phyloP scores from a whole-genome alignment of 2,888 invertebrate species.

The Pseudococcus longispinus region DNA sequence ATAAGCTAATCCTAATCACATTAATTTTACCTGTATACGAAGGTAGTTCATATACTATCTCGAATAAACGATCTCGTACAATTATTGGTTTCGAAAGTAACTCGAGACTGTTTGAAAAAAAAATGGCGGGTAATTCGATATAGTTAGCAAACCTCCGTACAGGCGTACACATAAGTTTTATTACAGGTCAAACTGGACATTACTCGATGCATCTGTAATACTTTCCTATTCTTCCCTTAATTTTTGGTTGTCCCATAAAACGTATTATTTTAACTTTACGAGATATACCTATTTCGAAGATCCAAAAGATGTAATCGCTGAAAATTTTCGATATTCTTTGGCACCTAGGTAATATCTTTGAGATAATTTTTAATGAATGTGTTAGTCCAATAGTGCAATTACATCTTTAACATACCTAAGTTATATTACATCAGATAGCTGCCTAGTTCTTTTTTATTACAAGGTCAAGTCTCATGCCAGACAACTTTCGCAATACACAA shows the following conservation, averaged over 20 bases:
- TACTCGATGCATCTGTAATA: not conserved
- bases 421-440: not conserved
- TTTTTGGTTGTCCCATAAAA: not conserved
- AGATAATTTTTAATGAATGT: not conserved
- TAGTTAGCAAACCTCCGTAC: not conserved
- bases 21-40: not conserved
- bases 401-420: not conserved
- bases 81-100: not conserved
- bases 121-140: not conserved
- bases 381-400: not conserved
- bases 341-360: not conserved
- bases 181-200: not conserved
- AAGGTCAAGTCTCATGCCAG: not conserved
- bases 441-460: slow-evolving; percentile 11
- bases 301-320: not conserved
- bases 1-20: not conserved
- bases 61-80: not conserved
- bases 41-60: not conserved
- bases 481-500: not conserved
- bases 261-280: not conserved
- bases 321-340: not conserved
- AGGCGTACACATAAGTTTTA: not conserved
- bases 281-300: not conserved
- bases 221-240: not conserved
- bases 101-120: not conserved